Base-by-base conservation (phyloP, 2,113 vertebrate species). In the Cranoglanis bouderius region DNA sequence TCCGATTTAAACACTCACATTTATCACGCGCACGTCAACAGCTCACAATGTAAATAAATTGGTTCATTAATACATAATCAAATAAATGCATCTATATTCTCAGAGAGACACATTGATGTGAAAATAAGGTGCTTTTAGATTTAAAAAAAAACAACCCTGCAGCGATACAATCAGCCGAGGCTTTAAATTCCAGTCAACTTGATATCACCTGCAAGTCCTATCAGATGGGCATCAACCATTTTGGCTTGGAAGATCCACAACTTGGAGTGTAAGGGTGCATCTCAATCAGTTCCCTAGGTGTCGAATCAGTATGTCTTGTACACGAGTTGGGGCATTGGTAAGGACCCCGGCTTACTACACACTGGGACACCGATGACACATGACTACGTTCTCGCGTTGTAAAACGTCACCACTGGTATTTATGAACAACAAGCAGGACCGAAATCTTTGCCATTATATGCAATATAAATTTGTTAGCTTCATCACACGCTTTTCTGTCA, bases 11-110 rank as follows among this genome's bases (percentile, higher is more conserved):
- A 90, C 43, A 26, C 87, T 84, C 51, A 38, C 85, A 89, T 90
- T 91, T 65, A 88, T 91, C 82, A 93, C 92, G 87, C 90, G 93
- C 90, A 9, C 40, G n/a, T 53, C 75, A 51, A 38, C 43, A 87
- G n/a, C 35, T 65, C 43, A 51, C 74, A 63, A 63, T 35, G 21
- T 87, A 87, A 80, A 78, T 72, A 85, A 85, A 55, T 40, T 8
- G 65, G 49, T 72, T n/a, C 16, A 78, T 46, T 87, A 80, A 87
- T 61, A 32, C n/a, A 7, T 65, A 51, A 63, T 59, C 57, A 80
- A 49, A 63, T 29, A 24, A 61, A 46, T 29, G 24, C 82, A 84
- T 18, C 46, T 19, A 1, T 35, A 55, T 81, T 18, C 29, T 51
- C 43, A 51, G 75, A n/a, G 21, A 49, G 10, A 81, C 29, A 29